Evolutionary conservation across 92 coral and sea anemone genomes (phyloP), one percentile per base, ranked within the genome.

Genomic region (Parazoanthus atlanticus): DNA sequence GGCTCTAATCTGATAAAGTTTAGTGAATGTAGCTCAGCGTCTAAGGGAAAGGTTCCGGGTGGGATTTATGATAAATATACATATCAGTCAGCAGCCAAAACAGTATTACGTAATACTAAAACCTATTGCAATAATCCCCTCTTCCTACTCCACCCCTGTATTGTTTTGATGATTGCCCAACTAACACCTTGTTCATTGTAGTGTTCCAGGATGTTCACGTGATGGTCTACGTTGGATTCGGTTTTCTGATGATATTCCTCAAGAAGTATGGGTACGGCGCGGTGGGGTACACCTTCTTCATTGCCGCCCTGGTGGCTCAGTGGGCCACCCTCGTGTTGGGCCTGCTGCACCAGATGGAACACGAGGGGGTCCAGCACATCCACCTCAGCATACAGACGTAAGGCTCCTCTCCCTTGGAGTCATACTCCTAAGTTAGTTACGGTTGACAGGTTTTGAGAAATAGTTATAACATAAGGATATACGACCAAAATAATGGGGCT

Each of bases 161-260:
- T 5, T 61, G 58, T 52, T 52, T 52, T 61, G 8, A 61, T 23
- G 69, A 61, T 21, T 23, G 25, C 28, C 69, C 69, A 61, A 19
- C 28, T 61, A 21, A 61, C 8, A 21, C 69, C 69, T 21, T 61
- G 26, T 25, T 61, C 17, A 25, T 10, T 25, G 28, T 23, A 89
- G 91, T 89, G 76, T 89, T 89, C 47, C 91, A 89, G 76, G 91
- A 89, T 89, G 91, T 89, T 83, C 91, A 89, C 66, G 91, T 89
- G 31, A 89, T 89, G 91, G 58, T 89, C 52, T 89, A 82, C 78
- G 88, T 89, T 11, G 91, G 91, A 38, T 89, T 89, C 80, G 91
- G 91, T 30, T 89, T 89, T 43, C 84, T 89, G 81, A 89, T 89
- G 91, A 89, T 84, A 6, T 89, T 89, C 66, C 61, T 89, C 33